Evolutionary conservation across 2,113 vertebrate species (phyloP).

Genomic region (Tauraco erythrolophus): DNA sequence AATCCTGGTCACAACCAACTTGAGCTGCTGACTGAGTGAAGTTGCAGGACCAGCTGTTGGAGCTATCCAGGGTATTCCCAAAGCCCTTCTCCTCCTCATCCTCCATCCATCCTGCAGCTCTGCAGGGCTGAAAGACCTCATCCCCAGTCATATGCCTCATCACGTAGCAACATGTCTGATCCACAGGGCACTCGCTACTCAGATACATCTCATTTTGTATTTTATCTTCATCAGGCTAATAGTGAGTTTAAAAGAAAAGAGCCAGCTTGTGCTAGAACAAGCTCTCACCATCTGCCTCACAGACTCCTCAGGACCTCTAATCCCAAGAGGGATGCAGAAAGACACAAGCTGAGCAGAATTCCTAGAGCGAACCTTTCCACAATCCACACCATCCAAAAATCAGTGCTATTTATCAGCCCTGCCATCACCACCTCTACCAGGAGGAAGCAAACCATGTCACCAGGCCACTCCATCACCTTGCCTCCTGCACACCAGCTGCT

Average conservation of each 20-base stretch:
- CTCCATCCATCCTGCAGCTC: not conserved
- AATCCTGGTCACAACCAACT: not conserved
- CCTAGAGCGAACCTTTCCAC: not conserved
- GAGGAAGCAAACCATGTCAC: not conserved
- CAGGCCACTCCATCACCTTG: not conserved
- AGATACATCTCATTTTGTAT: too few relatives aligned
- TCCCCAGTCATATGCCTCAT: not conserved
- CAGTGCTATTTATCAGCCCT: not conserved
- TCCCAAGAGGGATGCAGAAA: not conserved
- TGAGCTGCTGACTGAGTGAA: not conserved
- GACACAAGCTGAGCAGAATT: not conserved
- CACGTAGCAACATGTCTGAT: rapidly evolving
- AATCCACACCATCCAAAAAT: not conserved
- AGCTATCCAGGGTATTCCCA: not conserved
- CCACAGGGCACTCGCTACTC: not conserved
- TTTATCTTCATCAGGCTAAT: rapidly evolving
- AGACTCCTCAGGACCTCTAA: not conserved
- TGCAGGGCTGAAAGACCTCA: not conserved
- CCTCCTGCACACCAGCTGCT: not conserved
- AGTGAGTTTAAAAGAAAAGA: rapidly evolving
- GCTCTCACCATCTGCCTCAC: not conserved
- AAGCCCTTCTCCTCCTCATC: not conserved
- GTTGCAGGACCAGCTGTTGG: not conserved
- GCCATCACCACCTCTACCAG: not conserved
- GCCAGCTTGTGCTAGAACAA: rapidly evolving